Evolutionary conservation across 1,140 invertebrate species (phyloP), one percentile per base, ranked within the genome.

Genomic region (Drosophila lowei): DNA sequence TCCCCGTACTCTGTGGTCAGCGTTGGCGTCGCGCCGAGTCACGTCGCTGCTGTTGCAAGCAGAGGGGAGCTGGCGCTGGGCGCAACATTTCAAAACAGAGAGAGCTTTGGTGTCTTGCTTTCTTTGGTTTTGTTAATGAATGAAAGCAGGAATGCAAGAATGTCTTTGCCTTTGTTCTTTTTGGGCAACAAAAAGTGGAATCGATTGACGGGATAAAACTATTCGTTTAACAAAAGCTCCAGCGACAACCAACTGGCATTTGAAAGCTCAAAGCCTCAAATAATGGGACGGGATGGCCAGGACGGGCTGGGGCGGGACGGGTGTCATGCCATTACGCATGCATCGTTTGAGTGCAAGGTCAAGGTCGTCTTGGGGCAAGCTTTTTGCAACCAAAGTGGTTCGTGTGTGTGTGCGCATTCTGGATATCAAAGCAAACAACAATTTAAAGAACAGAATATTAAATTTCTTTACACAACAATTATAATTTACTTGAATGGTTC

Each of bases 51-150:
- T 23, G 23, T 23, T 34, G 46, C 52, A 30, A 42, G 57, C 44
- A 11, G 23, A n/a, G 6, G 18, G 8, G 23, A 28, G 30, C 46
- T 25, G 18, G 11, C 28, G 3, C 49, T 57, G 50, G 11, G 52
- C 64, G 63, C 66, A 70, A 70, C 66, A 70, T 57, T 68, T 68
- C 43, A 48, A 67, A 68, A 66, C 44, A 68, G 63, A 68, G 44
- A 47, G 66, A 70, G 66, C 66, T 70, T 70, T 68, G 43, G 2
- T 60, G 28, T 16, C 16, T 28, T 13, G 3, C 23, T 13, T 44
- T 48, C 25, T 68, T 30, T 42, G 6, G 25, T 4, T 43, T 68
- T 48, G 34, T 49, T 68, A 38, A 68, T 70, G 66, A 70, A 70
- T 70, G 64, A 68, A 49, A 41, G 34, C 44, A 38, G 34, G 34